Conservation (phyloP, 2,888 invertebrate species). For the Meliscaeva auricollis region DNA sequence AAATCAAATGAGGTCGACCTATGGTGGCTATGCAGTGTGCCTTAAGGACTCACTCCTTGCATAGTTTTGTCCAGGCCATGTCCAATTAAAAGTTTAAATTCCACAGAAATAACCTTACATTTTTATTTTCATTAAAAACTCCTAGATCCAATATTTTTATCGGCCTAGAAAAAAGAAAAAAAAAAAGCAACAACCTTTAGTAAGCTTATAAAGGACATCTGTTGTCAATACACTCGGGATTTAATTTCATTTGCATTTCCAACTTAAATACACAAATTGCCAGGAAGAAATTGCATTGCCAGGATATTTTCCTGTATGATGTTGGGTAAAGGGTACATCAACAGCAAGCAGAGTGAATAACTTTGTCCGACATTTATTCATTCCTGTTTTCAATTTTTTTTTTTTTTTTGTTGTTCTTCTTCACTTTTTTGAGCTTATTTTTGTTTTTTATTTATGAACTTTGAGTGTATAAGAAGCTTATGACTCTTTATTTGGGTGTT, state of each 20-base stretch:
- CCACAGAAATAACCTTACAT: slow-evolving; percentile 14
- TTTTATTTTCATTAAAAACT: not conserved
- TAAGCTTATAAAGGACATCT: slow-evolving; percentile 33
- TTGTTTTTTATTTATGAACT: slow-evolving; percentile 55
- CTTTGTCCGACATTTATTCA: slow-evolving; percentile 52
- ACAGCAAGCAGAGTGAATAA: slow-evolving; percentile 22
- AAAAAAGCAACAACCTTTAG: not conserved
- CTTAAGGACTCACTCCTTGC: slow-evolving; percentile 2
- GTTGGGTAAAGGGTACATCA: not conserved
- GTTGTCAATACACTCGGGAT: slow-evolving; percentile 40
- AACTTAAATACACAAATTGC: slow-evolving; percentile 44
- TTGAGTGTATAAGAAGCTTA: slow-evolving; percentile 61
- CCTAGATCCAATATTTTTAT: slow-evolving; percentile 38
- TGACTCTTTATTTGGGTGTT: slow-evolving; percentile 57
- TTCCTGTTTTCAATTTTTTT: not conserved
- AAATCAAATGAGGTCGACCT: not conserved
- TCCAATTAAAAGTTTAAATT: slow-evolving; percentile 72
- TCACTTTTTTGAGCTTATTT: slow-evolving; percentile 4
- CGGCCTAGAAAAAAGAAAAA: not conserved
- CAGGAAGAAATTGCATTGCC: slow-evolving; percentile 58
- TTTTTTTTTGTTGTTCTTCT: not conserved
- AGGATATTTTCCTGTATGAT: slow-evolving; percentile 42
- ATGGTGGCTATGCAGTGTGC: not conserved
- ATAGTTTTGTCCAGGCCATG: slow-evolving; percentile 29
- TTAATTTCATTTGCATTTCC: slow-evolving; percentile 46